Evolutionary conservation across 2,797 vertebrate genomes (phyloP).

Genomic region (Cossypha caffra): DNA sequence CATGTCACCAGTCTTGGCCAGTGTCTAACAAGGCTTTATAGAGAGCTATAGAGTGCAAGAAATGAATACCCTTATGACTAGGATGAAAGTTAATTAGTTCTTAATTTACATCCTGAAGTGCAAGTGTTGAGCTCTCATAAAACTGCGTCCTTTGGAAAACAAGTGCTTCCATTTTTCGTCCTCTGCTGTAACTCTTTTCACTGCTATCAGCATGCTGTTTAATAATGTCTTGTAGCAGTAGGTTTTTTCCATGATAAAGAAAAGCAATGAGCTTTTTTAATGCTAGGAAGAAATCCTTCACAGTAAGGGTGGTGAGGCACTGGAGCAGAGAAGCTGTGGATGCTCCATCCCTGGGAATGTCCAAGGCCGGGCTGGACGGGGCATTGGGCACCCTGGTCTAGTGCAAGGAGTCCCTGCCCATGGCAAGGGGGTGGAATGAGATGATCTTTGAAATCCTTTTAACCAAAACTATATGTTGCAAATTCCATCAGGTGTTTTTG

Average conservation of each 20-base stretch:
- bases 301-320: neutral
- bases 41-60: neutral
- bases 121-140: neutral
- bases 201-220: neutral
- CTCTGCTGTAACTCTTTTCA: neutral
- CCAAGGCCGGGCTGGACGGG: neutral
- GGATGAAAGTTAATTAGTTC: conserved; percentile 33
- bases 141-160: neutral
- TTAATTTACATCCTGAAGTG: conserved; percentile 36
- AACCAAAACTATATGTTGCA: neutral
- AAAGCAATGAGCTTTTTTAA: neutral
- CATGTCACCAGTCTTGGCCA: neutral
- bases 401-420: neutral
- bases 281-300: neutral
- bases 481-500: neutral
- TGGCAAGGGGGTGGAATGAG: neutral
- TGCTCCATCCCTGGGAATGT: neutral
- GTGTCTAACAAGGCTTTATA: neutral
- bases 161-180: conserved; percentile 16
- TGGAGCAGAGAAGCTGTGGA: neutral
- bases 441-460: neutral
- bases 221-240: neutral
- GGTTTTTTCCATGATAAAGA: neutral
- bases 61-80: neutral
- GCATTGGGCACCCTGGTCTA: neutral